These are phyloP conservation scores for Drosophila sulfurigaster DNA, from an alignment of 1,140 invertebrate genomes.

Conservation along the genomic window DNA sequence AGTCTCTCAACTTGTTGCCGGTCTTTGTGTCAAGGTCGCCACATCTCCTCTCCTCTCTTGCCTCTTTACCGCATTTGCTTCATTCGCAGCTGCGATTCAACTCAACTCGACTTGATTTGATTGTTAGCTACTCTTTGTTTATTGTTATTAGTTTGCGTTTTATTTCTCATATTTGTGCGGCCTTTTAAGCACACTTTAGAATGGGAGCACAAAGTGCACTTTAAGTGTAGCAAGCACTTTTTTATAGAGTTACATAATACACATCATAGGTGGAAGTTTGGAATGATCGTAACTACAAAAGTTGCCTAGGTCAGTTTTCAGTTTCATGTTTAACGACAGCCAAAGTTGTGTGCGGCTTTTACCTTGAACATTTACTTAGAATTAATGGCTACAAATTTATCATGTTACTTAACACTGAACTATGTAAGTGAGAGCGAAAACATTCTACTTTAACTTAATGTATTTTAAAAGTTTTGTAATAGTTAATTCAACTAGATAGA, in stretches of 20 bases:
- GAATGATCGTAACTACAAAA: background rate
- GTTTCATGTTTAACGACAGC: background rate
- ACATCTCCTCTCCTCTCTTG: constrained; percentile 4
- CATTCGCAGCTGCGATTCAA: background rate
- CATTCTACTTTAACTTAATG: too few relatives aligned
- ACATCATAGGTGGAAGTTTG: background rate
- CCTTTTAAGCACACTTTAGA: background rate
- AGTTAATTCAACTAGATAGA: too few relatives aligned
- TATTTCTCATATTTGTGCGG: constrained; percentile 1
- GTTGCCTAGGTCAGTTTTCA: constrained; percentile 16
- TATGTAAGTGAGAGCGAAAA: too few relatives aligned
- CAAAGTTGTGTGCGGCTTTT: background rate
- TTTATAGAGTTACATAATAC: background rate
- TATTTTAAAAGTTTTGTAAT: too few relatives aligned
- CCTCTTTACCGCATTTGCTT: constrained; percentile 20
- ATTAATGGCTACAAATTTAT: too few relatives aligned
- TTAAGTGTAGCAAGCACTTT: background rate
- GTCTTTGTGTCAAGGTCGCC: constrained; percentile 82
- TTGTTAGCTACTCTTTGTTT: constrained; percentile 7
- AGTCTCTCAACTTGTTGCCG: constrained; percentile 63
- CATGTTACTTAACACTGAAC: background rate
- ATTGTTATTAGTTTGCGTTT: constrained; percentile 4
- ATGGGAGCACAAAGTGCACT: background rate
- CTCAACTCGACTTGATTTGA: background rate
- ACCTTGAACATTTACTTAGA: background rate